Base-by-base conservation (phyloP, 1,140 invertebrate species). In the Hylyphantes graminicola region DNA sequence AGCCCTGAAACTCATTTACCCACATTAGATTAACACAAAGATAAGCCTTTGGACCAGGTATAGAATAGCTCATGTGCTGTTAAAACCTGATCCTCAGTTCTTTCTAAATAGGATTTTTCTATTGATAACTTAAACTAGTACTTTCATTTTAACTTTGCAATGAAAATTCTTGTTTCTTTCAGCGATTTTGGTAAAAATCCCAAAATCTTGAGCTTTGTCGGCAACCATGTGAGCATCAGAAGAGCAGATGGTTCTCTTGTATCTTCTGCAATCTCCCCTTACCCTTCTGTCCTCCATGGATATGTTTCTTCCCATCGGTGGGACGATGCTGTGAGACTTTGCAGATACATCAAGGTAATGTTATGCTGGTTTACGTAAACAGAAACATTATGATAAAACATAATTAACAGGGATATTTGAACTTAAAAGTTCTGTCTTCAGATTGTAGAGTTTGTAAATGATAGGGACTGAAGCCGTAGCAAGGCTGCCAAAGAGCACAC, bases 161-260 rank as follows among this genome's bases (percentile, higher is more conserved):
- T 65, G 6, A 65, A 65, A 9, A 65, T 65, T 6, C 48, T 8
- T 19, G 2, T 50, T 53, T 2, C 0, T 89, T 87, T 19, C 85
- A 94, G 93, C 87, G 95, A 97, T 89, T 93, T 95, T 88, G 96
- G 94, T 3, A 93, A 94, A 88, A 94, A 94, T 88, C 95, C 95
- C 0, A 92, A 92, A 79, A 92, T 97, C 6, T 89, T 93, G 15
- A 93, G 92, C 87, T 96, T 97, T 87, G 91, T 94, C 86, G 94
- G 95, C 65, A 95, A 94, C 84, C 93, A 94, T 79, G 93, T 96
- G 51, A 93, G 93, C 4, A 91, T 96, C 9, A 88, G 95, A 86
- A 90, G 94, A 87, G 90, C 93, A 78, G 93, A 96, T 90, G 93
- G 94, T 67, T 92, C 94, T 53, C 88, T 94, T 15, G 90, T 95